Evolutionary conservation across 1,140 invertebrate genomes (phyloP).

Genomic region (Lamellibrachia luymesi): DNA sequence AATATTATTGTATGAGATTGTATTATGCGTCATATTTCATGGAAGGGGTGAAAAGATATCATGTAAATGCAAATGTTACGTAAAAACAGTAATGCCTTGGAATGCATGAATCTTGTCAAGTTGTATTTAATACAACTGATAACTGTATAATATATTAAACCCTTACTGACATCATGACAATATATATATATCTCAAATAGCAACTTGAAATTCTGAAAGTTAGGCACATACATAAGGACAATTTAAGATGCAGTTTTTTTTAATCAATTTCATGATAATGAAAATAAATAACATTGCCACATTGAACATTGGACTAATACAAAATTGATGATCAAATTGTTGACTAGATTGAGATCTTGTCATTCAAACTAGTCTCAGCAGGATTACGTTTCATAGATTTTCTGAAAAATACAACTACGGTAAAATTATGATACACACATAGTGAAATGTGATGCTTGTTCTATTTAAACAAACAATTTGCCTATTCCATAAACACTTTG

Average conservation of each 20-base stretch:
- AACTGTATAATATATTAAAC: too few relatives aligned
- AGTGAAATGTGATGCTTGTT: too few relatives aligned
- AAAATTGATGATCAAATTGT: background rate
- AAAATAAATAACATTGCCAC: background rate
- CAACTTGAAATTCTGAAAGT: background rate
- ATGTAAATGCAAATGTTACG: background rate
- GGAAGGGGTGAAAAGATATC: background rate
- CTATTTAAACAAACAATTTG: too few relatives aligned
- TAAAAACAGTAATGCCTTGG: background rate
- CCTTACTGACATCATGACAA: background rate
- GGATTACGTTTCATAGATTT: background rate
- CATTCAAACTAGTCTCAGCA: background rate
- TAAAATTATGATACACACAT: too few relatives aligned
- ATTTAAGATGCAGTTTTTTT: background rate
- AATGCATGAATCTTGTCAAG: too few relatives aligned
- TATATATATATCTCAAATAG: background rate
- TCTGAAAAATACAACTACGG: background rate
- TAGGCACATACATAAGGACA: background rate
- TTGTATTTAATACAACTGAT: too few relatives aligned
- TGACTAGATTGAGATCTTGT: background rate
- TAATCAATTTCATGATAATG: background rate
- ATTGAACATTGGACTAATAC: background rate
- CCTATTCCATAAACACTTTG: too few relatives aligned
- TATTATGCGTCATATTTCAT: background rate
- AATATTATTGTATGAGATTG: background rate